Percentiles rank a stretch among this genome's conserved stretches.
phyloP scores from a whole-genome alignment of 2,113 vertebrate species.

The Kryptolebias marmoratus region DNA sequence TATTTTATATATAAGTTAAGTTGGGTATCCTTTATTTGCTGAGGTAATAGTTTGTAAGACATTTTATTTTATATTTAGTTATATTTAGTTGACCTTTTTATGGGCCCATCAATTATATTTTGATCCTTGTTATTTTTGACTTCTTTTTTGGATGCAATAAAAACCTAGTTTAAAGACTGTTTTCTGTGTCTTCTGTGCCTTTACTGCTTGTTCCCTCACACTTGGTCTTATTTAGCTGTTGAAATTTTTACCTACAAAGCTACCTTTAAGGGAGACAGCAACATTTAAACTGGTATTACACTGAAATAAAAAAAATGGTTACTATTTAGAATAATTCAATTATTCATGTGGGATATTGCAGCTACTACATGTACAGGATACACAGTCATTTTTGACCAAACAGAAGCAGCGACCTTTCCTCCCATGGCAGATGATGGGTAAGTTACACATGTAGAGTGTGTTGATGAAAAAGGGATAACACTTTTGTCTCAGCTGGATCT shows the following conservation, averaged over 20 bases:
- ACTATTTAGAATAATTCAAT: not conserved
- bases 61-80: too few species aligned
- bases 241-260: not conserved
- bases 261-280: not conserved
- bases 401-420: constrained; percentile 2
- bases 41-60: too few species aligned
- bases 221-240: not conserved
- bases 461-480: constrained; percentile 49
- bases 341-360: not conserved
- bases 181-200: too few species aligned
- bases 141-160: too few species aligned
- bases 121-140: too few species aligned
- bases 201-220: too few species aligned
- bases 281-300: not conserved
- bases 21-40: too few species aligned
- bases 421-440: constrained; percentile 18
- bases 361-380: not conserved
- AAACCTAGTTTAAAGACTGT: too few species aligned
- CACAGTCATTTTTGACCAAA: not conserved
- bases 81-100: too few species aligned
- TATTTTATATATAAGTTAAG: too few species aligned
- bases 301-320: not conserved
- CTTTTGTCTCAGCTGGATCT: constrained; percentile 60
- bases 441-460: constrained; percentile 39
- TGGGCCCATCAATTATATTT: too few species aligned